phyloP scores from a whole-genome alignment of 2,888 invertebrate species.

The Onchidella celtica region DNA sequence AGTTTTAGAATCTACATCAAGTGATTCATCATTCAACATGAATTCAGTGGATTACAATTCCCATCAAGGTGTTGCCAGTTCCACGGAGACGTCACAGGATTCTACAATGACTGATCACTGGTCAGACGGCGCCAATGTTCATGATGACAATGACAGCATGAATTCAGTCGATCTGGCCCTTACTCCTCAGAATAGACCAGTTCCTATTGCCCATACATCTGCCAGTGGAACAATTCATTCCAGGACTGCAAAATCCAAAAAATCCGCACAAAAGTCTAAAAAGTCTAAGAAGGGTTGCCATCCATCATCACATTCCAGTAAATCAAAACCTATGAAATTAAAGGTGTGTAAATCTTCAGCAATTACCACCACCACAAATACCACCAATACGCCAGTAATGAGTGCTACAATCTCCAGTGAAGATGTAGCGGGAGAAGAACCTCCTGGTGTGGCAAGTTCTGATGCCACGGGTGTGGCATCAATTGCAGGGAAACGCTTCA shows the following conservation, averaged over 20 bases:
- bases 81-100: background rate
- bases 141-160: background rate
- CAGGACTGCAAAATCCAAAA: background rate
- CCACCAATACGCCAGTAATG: background rate
- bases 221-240: background rate
- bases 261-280: background rate
- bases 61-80: background rate
- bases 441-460: background rate
- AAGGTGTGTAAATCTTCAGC: background rate
- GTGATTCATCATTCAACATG: background rate
- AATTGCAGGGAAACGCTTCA: conserved; percentile 27
- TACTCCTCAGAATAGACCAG: background rate
- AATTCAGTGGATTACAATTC: background rate
- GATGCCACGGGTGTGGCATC: background rate
- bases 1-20: background rate
- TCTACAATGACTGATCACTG: background rate
- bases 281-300: conserved; percentile 17
- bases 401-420: background rate
- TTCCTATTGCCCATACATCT: background rate
- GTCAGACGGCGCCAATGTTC: conserved; percentile 8
- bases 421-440: background rate
- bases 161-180: background rate
- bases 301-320: background rate
- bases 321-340: background rate
- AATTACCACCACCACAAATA: background rate